Percentiles rank a stretch among this genome's conserved stretches.
Conservation (phyloP, 2,113 vertebrate genomes). For the Rhea pennata region DNA sequence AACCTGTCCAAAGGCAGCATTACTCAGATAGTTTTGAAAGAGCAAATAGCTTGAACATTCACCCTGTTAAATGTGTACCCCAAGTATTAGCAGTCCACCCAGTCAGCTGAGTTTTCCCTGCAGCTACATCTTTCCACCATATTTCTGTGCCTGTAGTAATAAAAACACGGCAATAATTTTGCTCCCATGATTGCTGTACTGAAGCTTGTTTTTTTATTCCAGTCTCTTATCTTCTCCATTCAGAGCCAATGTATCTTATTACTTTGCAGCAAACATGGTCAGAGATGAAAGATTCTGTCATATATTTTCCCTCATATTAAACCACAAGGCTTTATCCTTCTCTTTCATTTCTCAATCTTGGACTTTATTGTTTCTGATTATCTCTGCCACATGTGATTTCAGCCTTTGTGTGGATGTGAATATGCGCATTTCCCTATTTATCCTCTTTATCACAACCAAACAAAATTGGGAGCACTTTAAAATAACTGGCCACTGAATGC, state of each 20-base stretch:
- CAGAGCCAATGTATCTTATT: constrained; percentile 69
- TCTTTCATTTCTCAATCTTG: constrained; percentile 64
- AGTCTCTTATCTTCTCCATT: constrained; percentile 71
- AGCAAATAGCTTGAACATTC: not conserved
- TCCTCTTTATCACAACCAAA: constrained; percentile 71
- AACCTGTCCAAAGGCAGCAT: not conserved
- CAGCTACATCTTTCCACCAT: not conserved
- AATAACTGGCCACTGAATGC: constrained; percentile 58
- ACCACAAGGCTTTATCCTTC: constrained; percentile 65
- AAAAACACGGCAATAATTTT: constrained; percentile 67
- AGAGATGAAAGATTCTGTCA: constrained; percentile 77
- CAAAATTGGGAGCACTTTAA: constrained; percentile 62
- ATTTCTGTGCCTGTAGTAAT: not conserved
- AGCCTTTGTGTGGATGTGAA: constrained; percentile 24
- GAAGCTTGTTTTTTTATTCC: constrained; percentile 66
- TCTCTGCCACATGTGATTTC: constrained; percentile 69
- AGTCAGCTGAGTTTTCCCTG: not conserved
- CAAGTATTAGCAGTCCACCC: not conserved
- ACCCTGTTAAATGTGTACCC: not conserved
- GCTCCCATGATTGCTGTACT: not conserved
- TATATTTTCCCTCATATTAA: constrained; percentile 69
- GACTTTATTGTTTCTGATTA: constrained; percentile 75
- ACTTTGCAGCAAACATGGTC: constrained; percentile 70
- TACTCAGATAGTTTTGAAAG: not conserved
- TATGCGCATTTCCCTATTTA: constrained; percentile 67